Conservation (phyloP, 2,113 vertebrate genomes). For the Ascaphus truei region DNA sequence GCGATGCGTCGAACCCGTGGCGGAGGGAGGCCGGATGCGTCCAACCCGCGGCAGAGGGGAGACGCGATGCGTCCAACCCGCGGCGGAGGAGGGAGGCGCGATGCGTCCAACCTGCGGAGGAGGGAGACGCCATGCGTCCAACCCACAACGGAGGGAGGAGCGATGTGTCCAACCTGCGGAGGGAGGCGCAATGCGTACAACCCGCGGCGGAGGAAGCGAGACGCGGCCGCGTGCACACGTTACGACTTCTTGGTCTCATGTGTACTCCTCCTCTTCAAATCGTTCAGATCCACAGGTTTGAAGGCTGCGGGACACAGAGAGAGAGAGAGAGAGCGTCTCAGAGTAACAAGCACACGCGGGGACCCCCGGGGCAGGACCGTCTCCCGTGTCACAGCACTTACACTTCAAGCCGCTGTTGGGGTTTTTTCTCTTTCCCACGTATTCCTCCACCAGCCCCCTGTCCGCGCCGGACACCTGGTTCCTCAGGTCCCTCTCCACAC, state of each 20-base stretch:
- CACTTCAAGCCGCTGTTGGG: constrained; percentile 80
- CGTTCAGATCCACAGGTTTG: constrained; percentile 86
- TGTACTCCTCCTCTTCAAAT: constrained; percentile 81
- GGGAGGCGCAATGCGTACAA: too few relatives aligned
- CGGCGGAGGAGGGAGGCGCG: too few relatives aligned
- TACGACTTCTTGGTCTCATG: constrained; percentile 89
- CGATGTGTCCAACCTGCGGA: too few relatives aligned
- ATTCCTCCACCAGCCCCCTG: constrained; percentile 89
- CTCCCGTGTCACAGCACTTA: constrained; percentile 66
- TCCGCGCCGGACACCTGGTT: constrained; percentile 79
- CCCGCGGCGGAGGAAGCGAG: not conserved
- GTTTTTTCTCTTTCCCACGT: constrained; percentile 95
- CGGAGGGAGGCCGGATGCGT: too few relatives aligned
- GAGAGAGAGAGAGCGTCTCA: not conserved
- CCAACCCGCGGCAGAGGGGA: too few relatives aligned
- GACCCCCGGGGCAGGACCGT: too few relatives aligned
- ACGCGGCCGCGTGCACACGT: not conserved
- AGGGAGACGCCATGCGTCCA: too few relatives aligned
- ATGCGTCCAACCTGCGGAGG: too few relatives aligned
- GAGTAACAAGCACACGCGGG: not conserved
- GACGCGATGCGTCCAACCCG: constrained; percentile 16
- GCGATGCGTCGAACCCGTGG: too few relatives aligned
- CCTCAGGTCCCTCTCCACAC: constrained; percentile 88
- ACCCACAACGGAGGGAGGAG: too few relatives aligned
- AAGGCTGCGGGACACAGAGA: constrained; percentile 67